Base-by-base conservation (phyloP, 2,113 vertebrate species). In the Thinocorus orbignyianus region DNA sequence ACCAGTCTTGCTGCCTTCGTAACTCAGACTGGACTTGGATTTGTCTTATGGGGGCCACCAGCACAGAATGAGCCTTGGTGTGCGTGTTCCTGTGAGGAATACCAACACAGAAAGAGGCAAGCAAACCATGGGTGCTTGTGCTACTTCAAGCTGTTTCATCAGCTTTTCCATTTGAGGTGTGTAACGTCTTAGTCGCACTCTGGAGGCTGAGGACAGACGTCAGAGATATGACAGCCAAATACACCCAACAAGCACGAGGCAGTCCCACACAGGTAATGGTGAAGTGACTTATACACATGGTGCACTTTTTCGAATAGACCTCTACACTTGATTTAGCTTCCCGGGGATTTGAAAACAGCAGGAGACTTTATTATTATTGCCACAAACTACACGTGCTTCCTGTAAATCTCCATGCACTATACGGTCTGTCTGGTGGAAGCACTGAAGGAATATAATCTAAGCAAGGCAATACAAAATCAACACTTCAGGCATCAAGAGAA, bases 251-350 rank as follows among this genome's bases (percentile, higher is more conserved):
- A 54, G 76, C 60, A 80, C 62, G 58, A 70, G 58, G 42, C 62
- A 94, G 68, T 88, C 41, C 66, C 62, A 70, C 10, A 7, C 10
- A 6, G 0, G 71, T 57, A 87, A 84, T 41, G 42, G 66, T 52
- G 60, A 92, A 89, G 74, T 82, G 87, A 86, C 92, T 83, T 82
- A 92, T 7, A 93, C 14, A 88, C 76, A 64, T 11, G 49, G 60
- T 90, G 70, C 22, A 44, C 17, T 13, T 49, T 62, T 76, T 48
- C 42, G 5, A 93, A 81, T 31, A 95, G 77, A 92, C 55, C 72
- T 91, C 88, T 90, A 78, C 76, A 71, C 44, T 94, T 95, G 86
- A 97, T 95, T 95, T 96, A 93, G 74, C 80, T 95, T 95, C 84
- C 71, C 28, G 37, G 93, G 89, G 87, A 90, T 94, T 81, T 93